Evolutionary conservation across 2,888 invertebrate genomes (phyloP), one percentile per base, ranked within the genome.

Genomic region (Hypercompe scribonia): DNA sequence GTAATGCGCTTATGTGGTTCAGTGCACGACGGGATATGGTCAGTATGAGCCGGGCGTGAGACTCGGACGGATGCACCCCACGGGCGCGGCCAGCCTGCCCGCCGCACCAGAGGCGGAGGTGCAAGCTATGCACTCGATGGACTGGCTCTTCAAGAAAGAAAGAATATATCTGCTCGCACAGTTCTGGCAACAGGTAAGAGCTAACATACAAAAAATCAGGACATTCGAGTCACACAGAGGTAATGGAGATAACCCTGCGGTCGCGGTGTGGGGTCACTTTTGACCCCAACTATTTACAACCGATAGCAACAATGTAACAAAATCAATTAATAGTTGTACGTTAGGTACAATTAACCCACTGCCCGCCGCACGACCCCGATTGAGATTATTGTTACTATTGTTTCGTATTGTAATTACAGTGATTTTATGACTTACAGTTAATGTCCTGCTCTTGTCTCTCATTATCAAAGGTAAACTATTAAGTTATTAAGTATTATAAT

Each of bases 111-210:
- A 98, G 96, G 98, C 98, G 97, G 98, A 98, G 97, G 97, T 98
- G 96, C 98, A 98, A 97, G 97, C 98, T 96, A 98, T 98, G 97
- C 98, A 98, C 97, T 98, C 98, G 93, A 98, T 98, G 98, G 98
- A 98, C 97, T 98, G 98, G 98, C 97, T 98, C 95, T 98, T 98
- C 97, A 98, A 98, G 97, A 98, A 98, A 96, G 98, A 98, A 96
- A 97, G 98, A 96, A 98, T 98, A 96, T 98, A 98, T 96, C 97
- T 98, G 93, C 97, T 98, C 93, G 98, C 98, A 93, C 98, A 98
- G 96, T 98, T 98, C 96, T 98, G 98, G 98, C 98, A 98, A 98
- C 98, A 98, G 98, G 98, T 98, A 96, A 97, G 97, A 65, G 54
- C n/a, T n/a, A 11, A 70, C 64, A 21, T 28, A 21, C 36, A 18